Percentiles rank a stretch among this genome's conserved stretches.
Conservation (phyloP, 2,797 vertebrate genomes). For the Gobio occitaniae region DNA sequence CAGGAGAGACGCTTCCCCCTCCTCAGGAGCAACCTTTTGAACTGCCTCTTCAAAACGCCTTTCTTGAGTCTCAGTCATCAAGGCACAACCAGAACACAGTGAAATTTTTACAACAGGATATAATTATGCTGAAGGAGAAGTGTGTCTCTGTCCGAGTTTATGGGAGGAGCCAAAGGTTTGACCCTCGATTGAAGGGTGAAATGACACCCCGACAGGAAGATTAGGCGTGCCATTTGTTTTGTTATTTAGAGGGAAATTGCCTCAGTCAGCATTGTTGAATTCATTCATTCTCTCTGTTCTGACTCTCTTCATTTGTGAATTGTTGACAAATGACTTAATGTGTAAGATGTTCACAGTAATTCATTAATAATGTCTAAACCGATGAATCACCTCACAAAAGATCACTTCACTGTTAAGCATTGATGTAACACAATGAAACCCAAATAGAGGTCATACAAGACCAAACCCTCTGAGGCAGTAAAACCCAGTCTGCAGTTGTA, state of each 20-base stretch:
- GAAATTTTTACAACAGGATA: constrained; percentile 73
- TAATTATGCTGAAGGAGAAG: constrained; percentile 5
- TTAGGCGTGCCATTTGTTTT: not conserved
- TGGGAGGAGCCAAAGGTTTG: constrained; percentile 25
- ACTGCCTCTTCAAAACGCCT: constrained; percentile 66
- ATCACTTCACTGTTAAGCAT: constrained; percentile 34
- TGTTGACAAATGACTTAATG: constrained; percentile 29
- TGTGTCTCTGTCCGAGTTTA: not conserved
- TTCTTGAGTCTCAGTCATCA: constrained; percentile 53
- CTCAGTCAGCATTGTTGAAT: not conserved
- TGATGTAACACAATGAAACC: constrained; percentile 27
- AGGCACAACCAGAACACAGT: constrained; percentile 67
- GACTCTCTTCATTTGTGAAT: not conserved
- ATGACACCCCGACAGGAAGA: constrained; percentile 14
- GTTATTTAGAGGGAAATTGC: not conserved
- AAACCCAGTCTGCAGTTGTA: constrained; percentile 41
- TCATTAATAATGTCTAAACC: constrained; percentile 30
- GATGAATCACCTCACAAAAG: constrained; percentile 29
- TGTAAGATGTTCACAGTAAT: constrained; percentile 7
- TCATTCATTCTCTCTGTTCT: not conserved
- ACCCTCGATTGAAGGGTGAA: constrained; percentile 30
- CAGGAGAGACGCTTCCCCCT: constrained; percentile 60
- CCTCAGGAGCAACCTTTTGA: constrained; percentile 71
- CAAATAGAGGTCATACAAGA: constrained; percentile 26
- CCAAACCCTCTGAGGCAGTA: constrained; percentile 30